Evolutionary conservation across 2,888 invertebrate species (phyloP).

Genomic region (Sphaerophoria taeniata): DNA sequence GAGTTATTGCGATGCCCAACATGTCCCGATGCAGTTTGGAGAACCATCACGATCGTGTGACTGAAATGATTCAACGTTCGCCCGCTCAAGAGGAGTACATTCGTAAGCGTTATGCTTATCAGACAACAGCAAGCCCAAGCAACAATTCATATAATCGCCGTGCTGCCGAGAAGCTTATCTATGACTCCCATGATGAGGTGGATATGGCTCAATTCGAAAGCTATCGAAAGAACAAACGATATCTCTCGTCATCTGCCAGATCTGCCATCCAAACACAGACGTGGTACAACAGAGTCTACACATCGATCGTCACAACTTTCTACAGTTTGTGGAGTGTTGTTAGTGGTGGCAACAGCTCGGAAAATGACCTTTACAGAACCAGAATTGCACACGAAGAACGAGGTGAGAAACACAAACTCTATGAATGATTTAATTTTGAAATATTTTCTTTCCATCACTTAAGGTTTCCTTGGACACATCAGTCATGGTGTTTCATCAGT

Average conservation of each 20-base stretch:
- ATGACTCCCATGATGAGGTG: slow-evolving; percentile 82
- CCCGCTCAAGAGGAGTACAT: slow-evolving; percentile 81
- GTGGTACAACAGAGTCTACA: slow-evolving; percentile 79
- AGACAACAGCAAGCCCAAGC: slow-evolving; percentile 11
- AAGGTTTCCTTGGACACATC: slow-evolving; percentile 77
- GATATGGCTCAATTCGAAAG: slow-evolving; percentile 77
- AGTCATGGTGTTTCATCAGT: slow-evolving; percentile 76
- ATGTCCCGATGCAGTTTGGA: slow-evolving; percentile 91
- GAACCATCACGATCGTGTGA: slow-evolving; percentile 85
- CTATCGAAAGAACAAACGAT: slow-evolving; percentile 73
- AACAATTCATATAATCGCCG: slow-evolving; percentile 59
- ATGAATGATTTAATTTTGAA: background rate
- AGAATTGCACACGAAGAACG: slow-evolving; percentile 76
- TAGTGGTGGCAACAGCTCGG: slow-evolving; percentile 63
- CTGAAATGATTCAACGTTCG: slow-evolving; percentile 80
- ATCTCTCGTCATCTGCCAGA: slow-evolving; percentile 41
- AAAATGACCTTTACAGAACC: slow-evolving; percentile 76
- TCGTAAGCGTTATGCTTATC: slow-evolving; percentile 79
- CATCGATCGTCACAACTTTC: slow-evolving; percentile 77
- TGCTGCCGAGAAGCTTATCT: slow-evolving; percentile 76
- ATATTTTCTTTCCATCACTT: slow-evolving; percentile 1
- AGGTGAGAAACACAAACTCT: slow-evolving; percentile 67
- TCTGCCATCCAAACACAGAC: slow-evolving; percentile 71
- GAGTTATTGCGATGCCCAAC: slow-evolving; percentile 93
- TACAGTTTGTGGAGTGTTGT: slow-evolving; percentile 77